phyloP scores from a whole-genome alignment of 2,797 vertebrate species.

The Amblyraja radiata region DNA sequence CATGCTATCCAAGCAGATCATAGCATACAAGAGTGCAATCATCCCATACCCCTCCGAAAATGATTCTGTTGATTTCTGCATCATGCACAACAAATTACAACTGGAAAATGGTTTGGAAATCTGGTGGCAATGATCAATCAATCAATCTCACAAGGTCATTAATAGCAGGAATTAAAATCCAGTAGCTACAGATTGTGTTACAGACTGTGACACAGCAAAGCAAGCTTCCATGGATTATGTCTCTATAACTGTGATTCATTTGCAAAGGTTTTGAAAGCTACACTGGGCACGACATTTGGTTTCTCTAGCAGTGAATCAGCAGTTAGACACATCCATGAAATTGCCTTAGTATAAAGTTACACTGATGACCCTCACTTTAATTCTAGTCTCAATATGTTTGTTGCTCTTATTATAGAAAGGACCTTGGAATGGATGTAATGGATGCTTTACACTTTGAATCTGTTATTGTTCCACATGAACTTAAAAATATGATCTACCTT shows the following conservation, averaged over 20 bases:
- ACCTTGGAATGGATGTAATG: background rate
- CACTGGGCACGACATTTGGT: background rate
- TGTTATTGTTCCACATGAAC: background rate
- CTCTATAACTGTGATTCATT: background rate
- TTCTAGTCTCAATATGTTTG: background rate
- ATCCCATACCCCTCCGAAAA: background rate
- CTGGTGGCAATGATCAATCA: background rate
- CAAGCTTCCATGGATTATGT: background rate
- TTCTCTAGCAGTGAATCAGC: background rate
- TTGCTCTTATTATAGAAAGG: background rate
- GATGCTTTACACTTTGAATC: background rate
- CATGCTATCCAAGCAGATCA: too few relatives aligned
- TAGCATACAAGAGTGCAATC: too few relatives aligned
- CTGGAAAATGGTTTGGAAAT: background rate
- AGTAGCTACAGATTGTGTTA: background rate
- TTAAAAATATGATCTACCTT: background rate
- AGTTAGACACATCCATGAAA: background rate
- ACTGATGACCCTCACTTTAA: background rate
- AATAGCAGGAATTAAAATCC: background rate
- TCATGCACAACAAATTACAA: background rate
- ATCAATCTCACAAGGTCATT: background rate
- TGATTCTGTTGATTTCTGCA: background rate
- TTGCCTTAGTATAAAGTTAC: background rate
- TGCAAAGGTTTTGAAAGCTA: background rate
- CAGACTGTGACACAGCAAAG: background rate